Base-by-base conservation (phyloP, 2,888 invertebrate species). In the Exocentrus adspersus region DNA sequence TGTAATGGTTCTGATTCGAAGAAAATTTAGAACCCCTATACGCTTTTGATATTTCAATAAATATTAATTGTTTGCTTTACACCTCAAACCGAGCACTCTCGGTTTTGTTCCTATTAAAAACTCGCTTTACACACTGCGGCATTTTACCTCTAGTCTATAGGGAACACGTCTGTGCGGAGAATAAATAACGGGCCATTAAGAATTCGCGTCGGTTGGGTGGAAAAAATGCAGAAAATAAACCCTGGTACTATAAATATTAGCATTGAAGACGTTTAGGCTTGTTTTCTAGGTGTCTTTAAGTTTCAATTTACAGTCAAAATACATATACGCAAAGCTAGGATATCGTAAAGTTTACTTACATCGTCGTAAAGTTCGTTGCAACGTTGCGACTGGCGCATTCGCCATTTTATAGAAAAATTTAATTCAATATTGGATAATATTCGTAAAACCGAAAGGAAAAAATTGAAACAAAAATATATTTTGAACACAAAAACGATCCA, bases 151-250 rank as follows among this genome's bases (percentile, higher is more conserved):
- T 56, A 64, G 56, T 42, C 67, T 61, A 50, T 53, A 52, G 60
- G 64, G 65, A 62, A 60, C 52, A 52, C 56, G 62, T 62, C 60
- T 62, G 65, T 58, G 64, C 30, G 56, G 19, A 43, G 67, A 68
- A 68, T 68, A 68, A 68, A 68, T 68, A 62, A 65, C 59, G 53
- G 54, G 60, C 59, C 64, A 68, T 68, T 63, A 62, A 51, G 59
- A 64, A 54, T 64, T 59, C 42, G 14, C 16, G 24, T 17, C 14
- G 28, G 14, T 4, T 19, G n/a, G n/a, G n/a, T n/a, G 10, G 17
- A 54, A 42, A 53, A 53, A 53, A 2, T 43, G 42, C 14, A 21
- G 42, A 52, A n/a, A 12, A n/a, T 10, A 16, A 43, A 2, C 54
- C 12, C 14, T n/a, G 14, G n/a, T n/a, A 2, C 24, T 7, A n/a